Conservation (phyloP, 2,113 vertebrate genomes). For the Electrona antarctica region DNA sequence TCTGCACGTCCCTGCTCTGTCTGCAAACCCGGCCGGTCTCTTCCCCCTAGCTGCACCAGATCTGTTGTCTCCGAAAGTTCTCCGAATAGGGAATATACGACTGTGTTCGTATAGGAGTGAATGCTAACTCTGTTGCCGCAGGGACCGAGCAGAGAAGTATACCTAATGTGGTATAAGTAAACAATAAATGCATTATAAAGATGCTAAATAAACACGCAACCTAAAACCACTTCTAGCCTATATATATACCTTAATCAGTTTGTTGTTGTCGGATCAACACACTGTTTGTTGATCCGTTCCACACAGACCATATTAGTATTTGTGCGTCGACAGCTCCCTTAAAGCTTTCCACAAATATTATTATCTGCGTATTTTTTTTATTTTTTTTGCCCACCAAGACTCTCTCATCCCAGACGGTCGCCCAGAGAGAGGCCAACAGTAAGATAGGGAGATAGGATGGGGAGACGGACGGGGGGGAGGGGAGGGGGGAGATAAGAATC, state of each 20-base stretch:
- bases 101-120: conserved; percentile 36
- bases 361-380: conserved; percentile 28
- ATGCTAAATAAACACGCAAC: conserved; percentile 64
- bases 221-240: conserved; percentile 13
- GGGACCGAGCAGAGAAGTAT: conserved; percentile 55
- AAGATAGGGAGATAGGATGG: conserved; percentile 41
- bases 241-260: not conserved
- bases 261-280: not conserved
- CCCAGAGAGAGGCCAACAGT: conserved; percentile 29
- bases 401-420: not conserved
- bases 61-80: too few species aligned
- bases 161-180: conserved; percentile 55
- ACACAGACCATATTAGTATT: not conserved
- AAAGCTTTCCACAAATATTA: conserved; percentile 33
- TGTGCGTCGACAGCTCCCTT: not conserved
- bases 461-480: conserved; percentile 3
- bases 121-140: conserved; percentile 59
- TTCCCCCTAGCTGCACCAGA: too few species aligned
- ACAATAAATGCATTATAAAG: conserved; percentile 53
- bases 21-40: too few species aligned
- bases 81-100: too few species aligned
- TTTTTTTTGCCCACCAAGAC: conserved; percentile 15
- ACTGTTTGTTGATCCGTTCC: too few species aligned
- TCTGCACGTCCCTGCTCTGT: too few species aligned
- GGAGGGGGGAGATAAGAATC: conserved; percentile 55